Percentiles rank a stretch among this genome's conserved stretches.
Evolutionary conservation across 2,888 invertebrate genomes (phyloP).

Genomic region (Papilio gigon): DNA sequence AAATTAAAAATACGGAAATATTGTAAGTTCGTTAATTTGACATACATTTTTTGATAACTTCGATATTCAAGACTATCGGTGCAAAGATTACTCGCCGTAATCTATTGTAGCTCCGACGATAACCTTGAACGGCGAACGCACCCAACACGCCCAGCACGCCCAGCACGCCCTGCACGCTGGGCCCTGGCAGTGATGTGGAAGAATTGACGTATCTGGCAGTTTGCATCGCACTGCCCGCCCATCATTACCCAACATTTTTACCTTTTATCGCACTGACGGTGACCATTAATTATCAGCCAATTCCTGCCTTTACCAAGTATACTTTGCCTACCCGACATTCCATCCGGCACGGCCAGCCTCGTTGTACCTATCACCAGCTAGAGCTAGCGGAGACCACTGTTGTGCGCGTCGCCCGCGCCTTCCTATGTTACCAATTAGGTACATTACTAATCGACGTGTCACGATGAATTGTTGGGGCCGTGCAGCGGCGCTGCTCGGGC

Average conservation of each 20-base stretch:
- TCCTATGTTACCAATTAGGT: background rate
- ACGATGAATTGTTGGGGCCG: background rate
- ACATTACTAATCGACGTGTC: background rate
- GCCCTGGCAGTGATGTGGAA: background rate
- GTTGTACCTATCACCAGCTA: background rate
- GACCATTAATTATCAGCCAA: background rate
- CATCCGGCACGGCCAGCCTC: background rate
- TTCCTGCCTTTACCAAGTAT: background rate
- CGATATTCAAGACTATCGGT: conserved; percentile 4
- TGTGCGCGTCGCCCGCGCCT: too few relatives aligned
- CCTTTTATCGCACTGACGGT: background rate
- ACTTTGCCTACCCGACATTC: background rate
- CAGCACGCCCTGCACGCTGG: background rate
- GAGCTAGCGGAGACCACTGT: background rate
- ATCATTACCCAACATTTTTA: background rate
- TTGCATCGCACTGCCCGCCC: too few relatives aligned
- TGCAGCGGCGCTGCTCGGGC: background rate
- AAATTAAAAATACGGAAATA: conserved; percentile 1
- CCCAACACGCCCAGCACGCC: background rate
- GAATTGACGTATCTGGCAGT: background rate
- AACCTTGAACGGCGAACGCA: conserved; percentile 1
- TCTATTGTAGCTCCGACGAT: background rate
- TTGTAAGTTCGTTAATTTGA: background rate
- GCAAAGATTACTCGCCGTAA: conserved; percentile 16
- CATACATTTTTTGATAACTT: conserved; percentile 12